These are phyloP conservation scores for Eupithecia insigniata DNA, from an alignment of 2,888 invertebrate species.

Conservation along the genomic window DNA sequence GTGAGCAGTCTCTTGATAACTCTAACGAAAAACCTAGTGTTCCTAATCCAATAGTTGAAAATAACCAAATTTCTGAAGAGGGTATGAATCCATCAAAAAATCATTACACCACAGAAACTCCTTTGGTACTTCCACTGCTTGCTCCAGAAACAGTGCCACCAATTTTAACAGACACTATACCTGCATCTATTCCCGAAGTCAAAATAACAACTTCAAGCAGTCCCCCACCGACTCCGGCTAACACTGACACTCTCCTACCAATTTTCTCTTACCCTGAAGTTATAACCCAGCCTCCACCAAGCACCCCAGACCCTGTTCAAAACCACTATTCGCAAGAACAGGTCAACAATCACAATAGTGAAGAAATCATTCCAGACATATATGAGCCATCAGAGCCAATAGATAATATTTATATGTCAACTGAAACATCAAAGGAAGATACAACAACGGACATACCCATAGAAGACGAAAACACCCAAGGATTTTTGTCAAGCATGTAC, in stretches of 20 bases:
- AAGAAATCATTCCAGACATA: slow-evolving; percentile 4
- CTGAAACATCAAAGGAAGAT: slow-evolving; percentile 7
- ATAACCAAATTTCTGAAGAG: slow-evolving; percentile 12
- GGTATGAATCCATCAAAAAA: not conserved
- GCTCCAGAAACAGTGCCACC: slow-evolving; percentile 20
- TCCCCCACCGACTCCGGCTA: slow-evolving; percentile 36
- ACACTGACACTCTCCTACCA: slow-evolving; percentile 47
- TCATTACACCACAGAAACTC: slow-evolving; percentile 17
- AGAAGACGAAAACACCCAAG: slow-evolving; percentile 51
- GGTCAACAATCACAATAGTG: not conserved
- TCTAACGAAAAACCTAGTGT: not conserved
- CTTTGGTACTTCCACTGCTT: slow-evolving; percentile 6
- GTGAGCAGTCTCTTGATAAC: slow-evolving; percentile 11
- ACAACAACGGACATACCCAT: slow-evolving; percentile 39
- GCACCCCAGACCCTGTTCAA: not conserved
- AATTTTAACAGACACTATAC: slow-evolving; percentile 17
- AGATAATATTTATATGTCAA: slow-evolving; percentile 9
- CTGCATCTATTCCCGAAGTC: slow-evolving; percentile 22
- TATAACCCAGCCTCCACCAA: slow-evolving; percentile 4
- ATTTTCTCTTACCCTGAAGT: slow-evolving; percentile 41
- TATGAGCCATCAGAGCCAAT: slow-evolving; percentile 4
- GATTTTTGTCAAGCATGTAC: slow-evolving; percentile 67
- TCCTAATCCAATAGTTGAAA: slow-evolving; percentile 14
- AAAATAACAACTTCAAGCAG: slow-evolving; percentile 23
- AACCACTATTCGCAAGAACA: slow-evolving; percentile 14